Percentiles rank a stretch among this genome's conserved stretches.
phyloP scores from a whole-genome alignment of 2,797 vertebrate genomes.

The Malacoraja senta region DNA sequence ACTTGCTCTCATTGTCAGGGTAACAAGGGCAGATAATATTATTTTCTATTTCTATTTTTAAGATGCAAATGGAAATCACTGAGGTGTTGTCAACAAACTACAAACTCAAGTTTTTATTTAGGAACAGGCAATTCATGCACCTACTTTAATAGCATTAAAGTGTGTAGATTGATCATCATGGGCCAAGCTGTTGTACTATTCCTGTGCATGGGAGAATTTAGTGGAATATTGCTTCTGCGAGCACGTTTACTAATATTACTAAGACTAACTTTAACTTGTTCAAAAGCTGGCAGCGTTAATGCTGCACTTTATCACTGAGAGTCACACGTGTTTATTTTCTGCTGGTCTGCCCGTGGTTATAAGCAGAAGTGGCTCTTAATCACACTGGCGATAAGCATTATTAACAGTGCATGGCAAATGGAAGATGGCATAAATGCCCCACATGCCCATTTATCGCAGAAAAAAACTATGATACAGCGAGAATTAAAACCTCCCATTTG shows the following conservation, averaged over 20 bases:
- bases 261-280: slow-evolving; percentile 12
- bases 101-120: background rate
- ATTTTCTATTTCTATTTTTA: background rate
- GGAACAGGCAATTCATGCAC: background rate
- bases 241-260: background rate
- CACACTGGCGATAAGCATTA: background rate
- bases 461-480: background rate
- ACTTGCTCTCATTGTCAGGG: background rate
- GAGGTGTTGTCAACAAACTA: background rate
- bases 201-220: slow-evolving; percentile 4
- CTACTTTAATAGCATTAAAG: background rate
- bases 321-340: background rate
- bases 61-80: background rate
- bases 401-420: background rate
- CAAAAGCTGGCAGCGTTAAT: slow-evolving; percentile 16
- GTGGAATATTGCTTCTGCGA: background rate
- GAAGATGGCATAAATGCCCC: slow-evolving; percentile 25
- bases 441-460: slow-evolving; percentile 8
- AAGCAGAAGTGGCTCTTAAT: background rate
- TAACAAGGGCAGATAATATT: background rate
- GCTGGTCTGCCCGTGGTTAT: background rate
- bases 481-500: slow-evolving; percentile 12
- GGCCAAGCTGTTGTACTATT: background rate
- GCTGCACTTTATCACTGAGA: slow-evolving; percentile 21
- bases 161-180: background rate